phyloP scores from a whole-genome alignment of 2,797 vertebrate species.

The Hyperoplus lanceolatus region DNA sequence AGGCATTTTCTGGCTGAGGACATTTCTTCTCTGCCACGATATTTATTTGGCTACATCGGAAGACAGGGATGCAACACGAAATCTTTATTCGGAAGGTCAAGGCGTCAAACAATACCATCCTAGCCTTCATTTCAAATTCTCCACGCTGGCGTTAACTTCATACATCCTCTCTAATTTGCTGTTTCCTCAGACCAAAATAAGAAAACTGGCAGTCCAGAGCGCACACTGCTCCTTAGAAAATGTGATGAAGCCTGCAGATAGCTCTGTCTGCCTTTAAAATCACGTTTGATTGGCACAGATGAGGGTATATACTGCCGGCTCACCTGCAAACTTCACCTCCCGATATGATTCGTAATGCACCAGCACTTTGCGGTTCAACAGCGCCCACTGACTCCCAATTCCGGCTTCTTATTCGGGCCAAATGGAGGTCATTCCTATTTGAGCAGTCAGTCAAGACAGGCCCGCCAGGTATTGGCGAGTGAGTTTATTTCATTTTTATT shows the following conservation, averaged over 20 bases:
- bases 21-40: slow-evolving; percentile 59
- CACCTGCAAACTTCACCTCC: slow-evolving; percentile 66
- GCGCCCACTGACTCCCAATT: slow-evolving; percentile 69
- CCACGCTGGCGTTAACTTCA: slow-evolving; percentile 11
- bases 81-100: slow-evolving; percentile 57
- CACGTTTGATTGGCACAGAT: slow-evolving; percentile 68
- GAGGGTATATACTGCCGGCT: slow-evolving; percentile 61
- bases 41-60: slow-evolving; percentile 60
- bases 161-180: slow-evolving; percentile 40
- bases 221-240: slow-evolving; percentile 34
- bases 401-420: slow-evolving; percentile 74
- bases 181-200: slow-evolving; percentile 58
- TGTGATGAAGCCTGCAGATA: slow-evolving; percentile 45
- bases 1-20: slow-evolving; percentile 58
- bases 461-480: slow-evolving; percentile 80
- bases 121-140: slow-evolving; percentile 56
- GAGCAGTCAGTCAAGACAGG: slow-evolving; percentile 80
- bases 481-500: slow-evolving; percentile 82
- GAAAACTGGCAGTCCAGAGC: slow-evolving; percentile 34
- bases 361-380: slow-evolving; percentile 68
- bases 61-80: slow-evolving; percentile 49
- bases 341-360: slow-evolving; percentile 66
- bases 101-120: slow-evolving; percentile 53
- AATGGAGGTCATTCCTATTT: slow-evolving; percentile 81
- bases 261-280: slow-evolving; percentile 59